A percentile compares a stretch with the other conserved stretches of the same genome.
These are phyloP conservation scores for Austrolebias charrua DNA, from an alignment of 2,797 vertebrate species.

Conservation along the genomic window DNA sequence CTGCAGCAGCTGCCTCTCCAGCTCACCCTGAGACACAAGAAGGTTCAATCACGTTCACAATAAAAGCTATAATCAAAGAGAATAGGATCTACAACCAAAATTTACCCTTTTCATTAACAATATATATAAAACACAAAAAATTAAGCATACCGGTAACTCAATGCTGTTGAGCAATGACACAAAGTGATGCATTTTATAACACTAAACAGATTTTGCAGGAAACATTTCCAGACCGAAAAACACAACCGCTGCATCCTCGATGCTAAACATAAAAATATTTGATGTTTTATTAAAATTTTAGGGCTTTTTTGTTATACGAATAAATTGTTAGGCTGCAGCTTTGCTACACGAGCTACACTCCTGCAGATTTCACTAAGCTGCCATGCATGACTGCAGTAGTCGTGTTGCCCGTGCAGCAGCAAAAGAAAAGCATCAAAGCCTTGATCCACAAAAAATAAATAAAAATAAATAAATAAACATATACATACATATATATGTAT, in stretches of 20 bases:
- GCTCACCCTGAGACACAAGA: constrained; percentile 82
- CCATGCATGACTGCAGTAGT: constrained; percentile 49
- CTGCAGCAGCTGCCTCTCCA: constrained; percentile 89
- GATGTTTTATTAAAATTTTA: not conserved
- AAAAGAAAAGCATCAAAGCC: too few relatives aligned
- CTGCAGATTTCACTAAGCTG: constrained; percentile 34
- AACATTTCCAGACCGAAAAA: constrained; percentile 18
- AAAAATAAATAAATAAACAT: too few relatives aligned
- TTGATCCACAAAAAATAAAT: too few relatives aligned
- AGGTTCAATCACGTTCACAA: constrained; percentile 37
- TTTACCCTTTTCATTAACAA: constrained; percentile 16
- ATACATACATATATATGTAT: too few relatives aligned
- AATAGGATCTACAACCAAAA: constrained; percentile 1
- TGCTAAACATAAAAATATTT: too few relatives aligned
- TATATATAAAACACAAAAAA: constrained; percentile 30
- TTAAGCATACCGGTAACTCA: constrained; percentile 31
- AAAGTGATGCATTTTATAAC: constrained; percentile 53
- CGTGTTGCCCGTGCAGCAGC: constrained; percentile 58
- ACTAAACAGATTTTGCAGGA: constrained; percentile 31
- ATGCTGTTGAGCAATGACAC: constrained; percentile 27
- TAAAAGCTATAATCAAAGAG: constrained; percentile 1
- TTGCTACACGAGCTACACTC: constrained; percentile 27
- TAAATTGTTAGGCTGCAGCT: constrained; percentile 35
- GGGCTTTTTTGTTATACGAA: too few relatives aligned
- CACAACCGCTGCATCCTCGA: not conserved